Conservation (phyloP, 1,140 invertebrate species). For the Andrena cerasifolii region DNA sequence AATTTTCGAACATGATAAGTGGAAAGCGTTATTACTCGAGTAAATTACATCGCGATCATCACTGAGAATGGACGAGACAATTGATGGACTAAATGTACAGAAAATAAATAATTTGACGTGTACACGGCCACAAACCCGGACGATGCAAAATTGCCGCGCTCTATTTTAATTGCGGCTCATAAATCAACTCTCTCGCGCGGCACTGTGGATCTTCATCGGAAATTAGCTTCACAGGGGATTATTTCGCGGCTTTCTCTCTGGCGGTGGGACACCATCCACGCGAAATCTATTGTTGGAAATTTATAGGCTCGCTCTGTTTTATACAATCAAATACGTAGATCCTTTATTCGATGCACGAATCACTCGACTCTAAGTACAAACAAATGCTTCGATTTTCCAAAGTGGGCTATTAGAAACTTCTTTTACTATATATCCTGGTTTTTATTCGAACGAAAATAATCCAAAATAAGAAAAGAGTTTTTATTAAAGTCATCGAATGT, state of each 20-base stretch:
- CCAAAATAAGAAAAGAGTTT: too few species aligned
- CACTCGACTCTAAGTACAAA: not conserved
- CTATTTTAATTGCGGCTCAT: conserved; percentile 60
- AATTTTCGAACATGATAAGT: conserved; percentile 37
- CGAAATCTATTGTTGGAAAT: conserved; percentile 37
- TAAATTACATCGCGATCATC: not conserved
- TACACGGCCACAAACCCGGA: conserved; percentile 4
- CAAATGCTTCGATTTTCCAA: too few species aligned
- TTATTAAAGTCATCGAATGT: too few species aligned
- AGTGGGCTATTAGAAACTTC: too few species aligned
- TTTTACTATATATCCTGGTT: too few species aligned
- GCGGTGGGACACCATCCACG: conserved; percentile 26
- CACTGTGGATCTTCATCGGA: conserved; percentile 43
- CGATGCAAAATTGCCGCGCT: conserved; percentile 53
- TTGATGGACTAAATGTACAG: conserved; percentile 14
- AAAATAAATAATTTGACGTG: conserved; percentile 44
- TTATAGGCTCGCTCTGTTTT: not conserved
- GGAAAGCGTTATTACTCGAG: not conserved
- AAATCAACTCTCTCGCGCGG: conserved; percentile 51
- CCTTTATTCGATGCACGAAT: not conserved
- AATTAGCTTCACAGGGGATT: conserved; percentile 47
- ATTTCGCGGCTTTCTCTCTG: conserved; percentile 36
- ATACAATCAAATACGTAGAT: not conserved
- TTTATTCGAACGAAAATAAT: too few species aligned
- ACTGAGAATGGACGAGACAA: conserved; percentile 9